These are phyloP conservation scores for Chironomus striatipennis DNA, from an alignment of 1,140 invertebrate genomes.

Conservation along the genomic window DNA sequence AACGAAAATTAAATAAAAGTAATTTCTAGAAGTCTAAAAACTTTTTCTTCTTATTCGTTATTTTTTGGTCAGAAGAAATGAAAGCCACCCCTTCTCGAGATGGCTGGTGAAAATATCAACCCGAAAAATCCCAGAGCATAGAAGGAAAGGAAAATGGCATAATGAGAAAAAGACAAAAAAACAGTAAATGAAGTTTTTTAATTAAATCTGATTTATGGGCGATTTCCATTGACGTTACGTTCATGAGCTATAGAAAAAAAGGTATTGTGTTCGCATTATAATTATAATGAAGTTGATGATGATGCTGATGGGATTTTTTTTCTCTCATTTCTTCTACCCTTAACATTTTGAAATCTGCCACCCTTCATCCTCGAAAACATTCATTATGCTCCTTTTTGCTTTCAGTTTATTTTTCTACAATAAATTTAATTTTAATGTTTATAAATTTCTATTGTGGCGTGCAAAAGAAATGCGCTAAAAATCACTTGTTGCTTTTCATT, in stretches of 20 bases:
- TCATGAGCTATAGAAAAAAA: not conserved
- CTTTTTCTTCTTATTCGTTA: not conserved
- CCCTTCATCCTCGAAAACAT: no score
- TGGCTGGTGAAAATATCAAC: no score
- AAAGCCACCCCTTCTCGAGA: no score
- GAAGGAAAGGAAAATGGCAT: not conserved
- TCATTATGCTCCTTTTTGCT: no score
- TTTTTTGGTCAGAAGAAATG: not conserved
- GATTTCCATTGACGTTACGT: not conserved
- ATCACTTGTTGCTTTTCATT: constrained; percentile 7
- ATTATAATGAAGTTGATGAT: not conserved
- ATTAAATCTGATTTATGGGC: constrained; percentile 23
- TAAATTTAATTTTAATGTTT: not conserved
- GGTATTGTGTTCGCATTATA: not conserved
- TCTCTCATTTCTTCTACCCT: no score
- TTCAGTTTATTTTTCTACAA: not conserved
- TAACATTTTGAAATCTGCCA: no score
- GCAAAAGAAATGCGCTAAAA: not conserved
- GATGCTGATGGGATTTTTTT: not conserved
- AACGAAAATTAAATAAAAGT: not conserved
- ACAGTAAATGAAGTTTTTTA: constrained; percentile 3
- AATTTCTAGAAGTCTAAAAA: not conserved
- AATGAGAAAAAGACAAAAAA: not conserved
- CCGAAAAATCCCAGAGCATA: not conserved
- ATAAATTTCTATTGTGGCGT: not conserved